Evolutionary conservation across 2,888 invertebrate species (phyloP).

Genomic region (Macrostomum cliftonense): DNA sequence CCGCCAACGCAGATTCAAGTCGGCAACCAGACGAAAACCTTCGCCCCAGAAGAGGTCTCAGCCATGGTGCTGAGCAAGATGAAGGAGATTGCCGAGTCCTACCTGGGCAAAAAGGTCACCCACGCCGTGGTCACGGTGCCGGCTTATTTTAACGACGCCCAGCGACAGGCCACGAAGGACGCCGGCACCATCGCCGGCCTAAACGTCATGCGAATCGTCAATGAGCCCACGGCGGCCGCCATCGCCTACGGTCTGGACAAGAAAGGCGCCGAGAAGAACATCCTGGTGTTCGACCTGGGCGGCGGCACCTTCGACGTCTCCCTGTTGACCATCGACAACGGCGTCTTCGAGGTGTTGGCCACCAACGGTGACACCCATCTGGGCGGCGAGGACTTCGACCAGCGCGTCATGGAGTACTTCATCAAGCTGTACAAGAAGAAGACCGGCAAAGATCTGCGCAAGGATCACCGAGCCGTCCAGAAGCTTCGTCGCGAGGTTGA

Average conservation of each 20-base stretch:
- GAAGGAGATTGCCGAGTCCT: conserved; percentile 96
- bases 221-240: conserved; percentile 76
- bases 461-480: conserved; percentile 77
- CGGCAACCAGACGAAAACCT: conserved; percentile 47
- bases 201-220: conserved; percentile 82
- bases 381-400: conserved; percentile 93
- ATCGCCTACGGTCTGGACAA: conserved; percentile 90
- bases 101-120: conserved; percentile 71
- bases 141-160: conserved; percentile 97
- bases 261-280: conserved; percentile 84
- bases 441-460: conserved; percentile 87
- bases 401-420: conserved; percentile 94
- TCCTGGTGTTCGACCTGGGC: conserved; percentile 91
- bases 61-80: conserved; percentile 94
- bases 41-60: conserved; percentile 93
- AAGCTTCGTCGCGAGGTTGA: conserved; percentile 88
- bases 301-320: conserved; percentile 99
- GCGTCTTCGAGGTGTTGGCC: conserved; percentile 71
- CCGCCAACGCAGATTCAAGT: conserved; percentile 11
- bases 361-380: conserved; percentile 90
- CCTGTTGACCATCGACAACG: conserved; percentile 87
- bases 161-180: conserved; percentile 95
- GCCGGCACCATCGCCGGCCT: conserved; percentile 84
- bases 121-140: conserved; percentile 83
- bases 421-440: conserved; percentile 95